phyloP scores from a whole-genome alignment of 1,140 invertebrate genomes.

The Drosophila willistoni region DNA sequence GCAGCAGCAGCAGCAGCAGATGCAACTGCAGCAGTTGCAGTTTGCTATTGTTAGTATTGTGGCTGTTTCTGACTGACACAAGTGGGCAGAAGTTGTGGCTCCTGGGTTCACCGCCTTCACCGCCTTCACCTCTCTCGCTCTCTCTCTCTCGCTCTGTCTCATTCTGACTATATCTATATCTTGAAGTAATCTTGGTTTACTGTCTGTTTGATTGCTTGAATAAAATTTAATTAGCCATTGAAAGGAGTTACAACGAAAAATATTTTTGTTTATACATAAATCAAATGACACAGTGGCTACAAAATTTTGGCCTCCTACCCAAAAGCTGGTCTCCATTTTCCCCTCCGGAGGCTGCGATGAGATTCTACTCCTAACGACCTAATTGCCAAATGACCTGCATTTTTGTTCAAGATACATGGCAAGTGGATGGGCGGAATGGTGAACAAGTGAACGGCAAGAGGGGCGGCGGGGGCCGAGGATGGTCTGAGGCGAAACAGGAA shows the following conservation, averaged over 20 bases:
- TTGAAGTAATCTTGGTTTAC: constrained; percentile 3
- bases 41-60: constrained; percentile 45
- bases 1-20: constrained; percentile 22
- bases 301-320: not conserved
- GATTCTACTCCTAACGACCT: constrained; percentile 34
- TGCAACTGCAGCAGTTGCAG: constrained; percentile 27
- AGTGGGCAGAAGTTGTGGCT: constrained; percentile 38
- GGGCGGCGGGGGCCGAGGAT: constrained; percentile 19
- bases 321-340: no score
- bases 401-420: constrained; percentile 54
- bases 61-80: constrained; percentile 25
- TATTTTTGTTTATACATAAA: constrained; percentile 44
- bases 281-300: constrained; percentile 35
- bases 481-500: constrained; percentile 18
- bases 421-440: constrained; percentile 16
- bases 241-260: constrained; percentile 23
- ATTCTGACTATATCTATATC: no score
- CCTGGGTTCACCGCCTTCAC: not conserved
- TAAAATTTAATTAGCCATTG: constrained; percentile 62
- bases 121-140: not conserved
- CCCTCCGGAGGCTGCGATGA: not conserved
- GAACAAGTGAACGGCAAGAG: constrained; percentile 12
- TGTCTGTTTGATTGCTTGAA: constrained; percentile 53
- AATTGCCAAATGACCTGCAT: constrained; percentile 72
- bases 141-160: no score